These are phyloP conservation scores for Heliconius nattereri DNA, from an alignment of 1,140 invertebrate genomes.

Conservation along the genomic window DNA sequence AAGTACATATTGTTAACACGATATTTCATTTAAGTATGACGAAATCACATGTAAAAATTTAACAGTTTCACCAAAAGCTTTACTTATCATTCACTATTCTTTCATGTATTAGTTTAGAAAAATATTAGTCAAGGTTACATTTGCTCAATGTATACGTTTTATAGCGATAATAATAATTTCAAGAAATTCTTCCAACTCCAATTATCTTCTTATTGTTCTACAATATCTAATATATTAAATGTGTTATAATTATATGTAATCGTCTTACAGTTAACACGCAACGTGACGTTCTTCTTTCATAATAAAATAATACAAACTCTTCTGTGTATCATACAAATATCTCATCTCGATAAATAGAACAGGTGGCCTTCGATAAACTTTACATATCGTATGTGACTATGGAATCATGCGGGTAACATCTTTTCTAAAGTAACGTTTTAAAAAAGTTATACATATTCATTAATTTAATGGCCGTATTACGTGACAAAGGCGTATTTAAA, in stretches of 20 bases:
- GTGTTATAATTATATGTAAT: not conserved
- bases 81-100: no score
- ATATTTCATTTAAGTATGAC: no score
- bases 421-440: no score
- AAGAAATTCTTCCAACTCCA: not conserved
- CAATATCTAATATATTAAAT: not conserved
- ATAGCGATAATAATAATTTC: not conserved
- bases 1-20: no score
- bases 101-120: no score
- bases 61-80: no score
- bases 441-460: slow-evolving; percentile 1
- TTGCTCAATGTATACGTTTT: not conserved
- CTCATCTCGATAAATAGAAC: not conserved
- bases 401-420: no score
- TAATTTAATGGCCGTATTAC: not conserved
- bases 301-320: not conserved
- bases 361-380: not conserved
- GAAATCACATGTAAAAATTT: no score
- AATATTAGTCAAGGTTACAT: not conserved
- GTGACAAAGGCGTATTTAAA: slow-evolving; percentile 3
- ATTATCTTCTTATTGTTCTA: slow-evolving; percentile 1
- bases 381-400: not conserved
- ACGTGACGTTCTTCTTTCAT: not conserved
- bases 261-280: not conserved
- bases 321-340: not conserved